These are phyloP conservation scores for Lasius platythorax DNA, from an alignment of 2,888 invertebrate genomes.

Conservation along the genomic window DNA sequence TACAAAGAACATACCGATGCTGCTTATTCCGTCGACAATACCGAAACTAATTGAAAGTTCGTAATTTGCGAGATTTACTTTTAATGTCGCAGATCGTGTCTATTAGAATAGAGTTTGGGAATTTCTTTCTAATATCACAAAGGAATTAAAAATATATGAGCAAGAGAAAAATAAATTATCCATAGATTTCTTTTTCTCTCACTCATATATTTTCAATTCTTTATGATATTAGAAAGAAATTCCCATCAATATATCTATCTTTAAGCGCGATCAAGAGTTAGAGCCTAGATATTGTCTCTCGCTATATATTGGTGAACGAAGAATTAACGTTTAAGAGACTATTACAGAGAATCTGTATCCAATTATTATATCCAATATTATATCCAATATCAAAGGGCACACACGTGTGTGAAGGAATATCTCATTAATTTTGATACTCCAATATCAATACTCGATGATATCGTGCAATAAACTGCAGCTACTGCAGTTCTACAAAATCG, in stretches of 20 bases:
- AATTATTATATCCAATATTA: constrained; percentile 5
- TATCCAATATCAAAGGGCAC: constrained; percentile 22
- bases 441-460: constrained; percentile 7
- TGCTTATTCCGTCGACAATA: background rate
- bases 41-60: background rate
- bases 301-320: background rate
- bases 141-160: too few relatives aligned
- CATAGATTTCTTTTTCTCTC: background rate
- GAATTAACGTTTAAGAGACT: background rate
- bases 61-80: background rate
- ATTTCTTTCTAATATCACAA: background rate
- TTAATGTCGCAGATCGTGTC: background rate
- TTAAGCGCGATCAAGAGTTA: background rate
- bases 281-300: background rate
- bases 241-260: background rate
- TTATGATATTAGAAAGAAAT: background rate
- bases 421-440: constrained; percentile 14
- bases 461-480: background rate
- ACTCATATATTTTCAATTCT: background rate
- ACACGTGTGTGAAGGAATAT: constrained; percentile 26
- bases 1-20: background rate
- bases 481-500: background rate
- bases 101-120: background rate
- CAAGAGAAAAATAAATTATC: too few relatives aligned
- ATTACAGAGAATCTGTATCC: background rate